Evolutionary conservation across 2,888 invertebrate genomes (phyloP).

Genomic region (Hirtodrosophila confusa): DNA sequence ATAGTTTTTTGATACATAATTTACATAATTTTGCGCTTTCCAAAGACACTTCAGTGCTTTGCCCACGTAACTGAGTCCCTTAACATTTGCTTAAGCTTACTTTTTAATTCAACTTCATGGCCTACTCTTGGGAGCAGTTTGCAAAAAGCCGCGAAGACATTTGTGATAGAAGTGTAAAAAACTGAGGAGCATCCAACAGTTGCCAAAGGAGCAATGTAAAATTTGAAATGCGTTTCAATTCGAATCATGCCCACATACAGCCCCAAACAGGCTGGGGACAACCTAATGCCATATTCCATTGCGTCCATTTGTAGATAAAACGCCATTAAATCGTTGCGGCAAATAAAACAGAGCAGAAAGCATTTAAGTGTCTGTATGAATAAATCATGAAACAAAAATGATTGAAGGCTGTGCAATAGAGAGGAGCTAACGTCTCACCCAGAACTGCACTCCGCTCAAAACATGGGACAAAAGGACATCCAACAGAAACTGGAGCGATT

Average conservation of each 20-base stretch:
- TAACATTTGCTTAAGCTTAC: background rate
- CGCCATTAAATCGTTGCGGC: conserved; percentile 62
- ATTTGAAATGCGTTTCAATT: conserved; percentile 13
- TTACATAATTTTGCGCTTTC: too few species aligned
- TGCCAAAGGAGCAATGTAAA: conserved; percentile 20
- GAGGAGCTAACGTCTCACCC: background rate
- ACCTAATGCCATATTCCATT: conserved; percentile 33
- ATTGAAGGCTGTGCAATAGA: conserved; percentile 37
- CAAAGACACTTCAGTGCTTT: background rate
- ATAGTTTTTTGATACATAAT: too few species aligned
- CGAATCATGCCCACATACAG: conserved; percentile 7
- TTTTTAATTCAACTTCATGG: conserved; percentile 7
- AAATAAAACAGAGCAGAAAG: conserved; percentile 47
- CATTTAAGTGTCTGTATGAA: conserved; percentile 59
- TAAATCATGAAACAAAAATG: conserved; percentile 70
- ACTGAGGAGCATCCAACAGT: conserved; percentile 18
- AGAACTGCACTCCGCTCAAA: conserved; percentile 25
- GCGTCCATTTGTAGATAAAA: conserved; percentile 43
- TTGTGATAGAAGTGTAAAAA: conserved; percentile 18
- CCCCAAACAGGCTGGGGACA: conserved; percentile 4
- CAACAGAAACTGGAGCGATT: conserved; percentile 20
- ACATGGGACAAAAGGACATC: conserved; percentile 18
- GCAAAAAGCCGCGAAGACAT: conserved; percentile 11
- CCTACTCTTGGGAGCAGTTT: conserved; percentile 4
- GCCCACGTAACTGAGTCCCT: background rate